Percentiles rank a stretch among this genome's conserved stretches.
Evolutionary conservation across 2,888 invertebrate genomes (phyloP).

Genomic region (Meghimatium bilineatum): DNA sequence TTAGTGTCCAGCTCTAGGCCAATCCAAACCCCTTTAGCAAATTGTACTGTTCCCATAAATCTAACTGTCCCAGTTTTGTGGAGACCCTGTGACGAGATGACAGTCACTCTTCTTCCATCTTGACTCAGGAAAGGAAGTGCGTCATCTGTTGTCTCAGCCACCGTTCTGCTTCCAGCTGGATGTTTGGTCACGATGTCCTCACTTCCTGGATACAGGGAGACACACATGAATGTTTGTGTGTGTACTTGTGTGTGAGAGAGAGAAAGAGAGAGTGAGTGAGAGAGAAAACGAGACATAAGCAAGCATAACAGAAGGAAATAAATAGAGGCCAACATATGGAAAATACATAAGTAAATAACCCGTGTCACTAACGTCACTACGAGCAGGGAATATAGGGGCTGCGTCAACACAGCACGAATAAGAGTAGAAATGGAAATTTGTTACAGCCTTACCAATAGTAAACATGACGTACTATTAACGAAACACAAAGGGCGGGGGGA

Average conservation of each 20-base stretch:
- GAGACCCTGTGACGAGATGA: conserved; percentile 82
- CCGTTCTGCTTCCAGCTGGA: conserved; percentile 79
- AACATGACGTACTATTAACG: too few species aligned
- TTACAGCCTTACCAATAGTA: too few species aligned
- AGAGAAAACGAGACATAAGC: too few species aligned
- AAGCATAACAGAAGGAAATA: too few species aligned
- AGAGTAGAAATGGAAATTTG: too few species aligned
- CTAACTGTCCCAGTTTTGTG: conserved; percentile 87
- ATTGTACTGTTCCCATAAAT: conserved; percentile 89
- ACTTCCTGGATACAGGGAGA: conserved; percentile 71
- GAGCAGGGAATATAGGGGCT: too few species aligned
- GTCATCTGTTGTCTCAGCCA: conserved; percentile 78
- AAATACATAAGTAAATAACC: too few species aligned
- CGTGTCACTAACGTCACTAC: too few species aligned
- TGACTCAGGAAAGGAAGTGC: conserved; percentile 90
- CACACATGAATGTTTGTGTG: background rate
- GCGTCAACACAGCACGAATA: too few species aligned
- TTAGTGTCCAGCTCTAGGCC: conserved; percentile 94
- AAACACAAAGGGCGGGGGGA: too few species aligned
- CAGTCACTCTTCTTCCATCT: conserved; percentile 74
- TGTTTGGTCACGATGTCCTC: conserved; percentile 78
- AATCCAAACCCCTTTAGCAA: conserved; percentile 90
- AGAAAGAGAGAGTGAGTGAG: background rate
- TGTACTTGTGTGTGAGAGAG: background rate
- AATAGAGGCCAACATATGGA: too few species aligned